phyloP scores from a whole-genome alignment of 53 echinoderm and acorn worm species.

The Holothuria leucospilota region DNA sequence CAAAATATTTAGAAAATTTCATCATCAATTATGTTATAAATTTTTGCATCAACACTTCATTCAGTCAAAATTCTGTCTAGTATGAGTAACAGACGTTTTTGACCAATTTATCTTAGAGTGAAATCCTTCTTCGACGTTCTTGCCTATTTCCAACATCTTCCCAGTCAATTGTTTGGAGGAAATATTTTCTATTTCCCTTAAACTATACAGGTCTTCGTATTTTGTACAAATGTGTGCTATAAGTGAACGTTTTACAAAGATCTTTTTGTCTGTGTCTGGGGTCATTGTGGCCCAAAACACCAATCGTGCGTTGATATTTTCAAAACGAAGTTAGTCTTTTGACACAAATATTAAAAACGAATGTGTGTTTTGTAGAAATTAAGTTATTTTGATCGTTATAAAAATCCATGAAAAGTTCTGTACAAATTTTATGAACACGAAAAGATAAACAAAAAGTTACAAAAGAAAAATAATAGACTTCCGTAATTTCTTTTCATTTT shows the following conservation, averaged over 20 bases:
- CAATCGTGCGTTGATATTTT: no score
- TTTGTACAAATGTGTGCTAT: conserved; percentile 41
- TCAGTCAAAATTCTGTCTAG: no score
- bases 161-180: neutral
- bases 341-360: conserved; percentile 9
- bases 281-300: no score
- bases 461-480: neutral
- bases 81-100: no score
- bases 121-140: neutral
- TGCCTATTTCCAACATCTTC: conserved; percentile 16
- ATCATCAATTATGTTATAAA: no score
- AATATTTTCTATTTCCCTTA: neutral
- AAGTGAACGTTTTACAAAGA: conserved; percentile 1
- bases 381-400: conserved; percentile 36
- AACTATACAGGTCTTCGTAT: conserved; percentile 17
- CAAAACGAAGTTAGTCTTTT: no score
- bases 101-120: no score
- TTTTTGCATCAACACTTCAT: no score
- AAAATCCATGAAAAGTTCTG: conserved; percentile 37
- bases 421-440: conserved; percentile 31
- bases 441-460: conserved; percentile 25
- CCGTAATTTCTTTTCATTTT: neutral
- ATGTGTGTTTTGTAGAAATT: conserved; percentile 45
- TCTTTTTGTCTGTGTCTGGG: no score
- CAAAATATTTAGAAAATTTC: no score